These are phyloP conservation scores for Shargacucullia verbasci DNA, from an alignment of 2,888 invertebrate species.

Conservation along the genomic window DNA sequence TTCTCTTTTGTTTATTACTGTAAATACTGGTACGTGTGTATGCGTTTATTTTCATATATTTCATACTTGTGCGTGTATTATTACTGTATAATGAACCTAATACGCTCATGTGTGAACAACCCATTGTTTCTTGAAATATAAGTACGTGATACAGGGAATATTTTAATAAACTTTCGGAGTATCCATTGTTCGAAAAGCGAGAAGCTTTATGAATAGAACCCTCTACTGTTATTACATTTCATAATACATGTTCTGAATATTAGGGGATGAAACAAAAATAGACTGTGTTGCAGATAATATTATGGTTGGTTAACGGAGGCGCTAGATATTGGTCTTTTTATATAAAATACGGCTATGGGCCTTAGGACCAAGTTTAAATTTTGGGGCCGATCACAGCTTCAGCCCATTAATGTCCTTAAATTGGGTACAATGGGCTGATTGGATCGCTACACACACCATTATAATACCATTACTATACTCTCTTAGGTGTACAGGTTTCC, in stretches of 20 bases:
- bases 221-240: constrained; percentile 32
- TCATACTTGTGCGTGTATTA: background rate
- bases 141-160: constrained; percentile 18
- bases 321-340: too few relatives aligned
- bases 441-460: too few relatives aligned
- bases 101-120: background rate
- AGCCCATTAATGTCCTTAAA: too few relatives aligned
- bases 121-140: constrained; percentile 28
- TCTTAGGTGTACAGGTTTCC: too few relatives aligned
- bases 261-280: constrained; percentile 17
- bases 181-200: constrained; percentile 26
- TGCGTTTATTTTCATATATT: background rate
- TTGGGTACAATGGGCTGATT: too few relatives aligned
- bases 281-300: too few relatives aligned
- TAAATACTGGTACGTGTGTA: constrained; percentile 1
- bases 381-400: too few relatives aligned
- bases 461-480: too few relatives aligned
- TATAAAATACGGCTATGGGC: too few relatives aligned
- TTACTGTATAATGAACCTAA: background rate
- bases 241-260: constrained; percentile 31
- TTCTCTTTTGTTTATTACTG: constrained; percentile 42
- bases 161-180: constrained; percentile 38
- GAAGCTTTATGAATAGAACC: constrained; percentile 26
- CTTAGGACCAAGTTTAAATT: too few relatives aligned
- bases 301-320: too few relatives aligned